Evolutionary conservation across 2,888 invertebrate species (phyloP).

Genomic region (Pantelozetes paolii): DNA sequence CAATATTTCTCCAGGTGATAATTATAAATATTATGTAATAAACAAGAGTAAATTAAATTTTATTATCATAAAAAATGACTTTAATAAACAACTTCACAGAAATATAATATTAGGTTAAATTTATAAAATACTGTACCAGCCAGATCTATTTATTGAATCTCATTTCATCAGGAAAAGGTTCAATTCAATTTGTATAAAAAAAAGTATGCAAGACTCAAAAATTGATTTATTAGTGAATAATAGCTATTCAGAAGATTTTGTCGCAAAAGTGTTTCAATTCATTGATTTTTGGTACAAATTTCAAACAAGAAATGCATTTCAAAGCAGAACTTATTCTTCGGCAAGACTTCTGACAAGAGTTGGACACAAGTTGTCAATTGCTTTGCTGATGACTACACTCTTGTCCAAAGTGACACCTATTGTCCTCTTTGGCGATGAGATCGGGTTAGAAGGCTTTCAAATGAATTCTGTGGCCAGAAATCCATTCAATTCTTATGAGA

Average conservation of each 20-base stretch:
- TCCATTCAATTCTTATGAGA: neutral
- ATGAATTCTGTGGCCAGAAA: neutral
- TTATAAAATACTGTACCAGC: no score
- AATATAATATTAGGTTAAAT: no score
- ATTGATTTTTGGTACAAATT: neutral
- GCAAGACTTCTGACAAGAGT: neutral
- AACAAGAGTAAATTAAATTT: no score
- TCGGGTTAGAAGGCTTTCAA: neutral
- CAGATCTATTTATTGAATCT: no score
- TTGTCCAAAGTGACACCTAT: neutral
- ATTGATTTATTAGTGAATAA: neutral
- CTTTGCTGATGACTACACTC: neutral
- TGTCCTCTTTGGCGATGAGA: neutral
- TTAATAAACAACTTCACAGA: no score
- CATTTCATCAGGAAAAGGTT: slow-evolving; percentile 29
- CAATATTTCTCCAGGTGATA: no score
- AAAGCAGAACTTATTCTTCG: neutral
- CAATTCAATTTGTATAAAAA: no score
- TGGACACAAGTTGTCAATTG: neutral
- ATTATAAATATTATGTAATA: no score
- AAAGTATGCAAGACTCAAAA: neutral
- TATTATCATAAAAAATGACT: no score
- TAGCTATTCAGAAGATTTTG: neutral
- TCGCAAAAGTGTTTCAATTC: neutral
- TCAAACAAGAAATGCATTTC: neutral